phyloP scores from a whole-genome alignment of 2,113 vertebrate genomes.

The Nematolebias whitei region DNA sequence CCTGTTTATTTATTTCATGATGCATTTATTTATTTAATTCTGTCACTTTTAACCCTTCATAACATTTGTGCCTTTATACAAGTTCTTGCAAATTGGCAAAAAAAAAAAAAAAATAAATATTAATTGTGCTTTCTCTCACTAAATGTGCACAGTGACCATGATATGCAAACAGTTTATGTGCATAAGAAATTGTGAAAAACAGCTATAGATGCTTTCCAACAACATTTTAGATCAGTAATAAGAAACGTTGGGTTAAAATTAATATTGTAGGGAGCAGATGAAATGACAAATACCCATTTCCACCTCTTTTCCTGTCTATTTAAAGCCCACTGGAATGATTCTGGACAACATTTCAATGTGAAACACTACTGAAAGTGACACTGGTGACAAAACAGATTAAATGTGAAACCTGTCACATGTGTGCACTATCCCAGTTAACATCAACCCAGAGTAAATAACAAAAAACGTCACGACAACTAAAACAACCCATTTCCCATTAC shows the following conservation, averaged over 20 bases:
- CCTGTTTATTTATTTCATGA: too few species aligned
- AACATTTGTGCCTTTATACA: background rate
- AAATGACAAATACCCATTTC: conserved; percentile 19
- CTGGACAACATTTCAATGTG: conserved; percentile 17
- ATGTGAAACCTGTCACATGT: conserved; percentile 35
- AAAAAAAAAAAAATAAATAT: conserved; percentile 9
- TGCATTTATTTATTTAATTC: too few species aligned
- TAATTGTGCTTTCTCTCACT: conserved; percentile 2
- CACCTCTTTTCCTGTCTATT: conserved; percentile 16
- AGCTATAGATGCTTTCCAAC: background rate
- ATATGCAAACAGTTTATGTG: background rate
- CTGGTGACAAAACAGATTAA: conserved; percentile 46
- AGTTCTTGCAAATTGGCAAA: conserved; percentile 7
- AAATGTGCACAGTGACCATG: background rate
- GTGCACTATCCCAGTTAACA: conserved; percentile 28
- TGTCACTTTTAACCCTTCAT: too few species aligned
- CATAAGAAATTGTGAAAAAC: background rate
- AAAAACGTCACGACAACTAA: conserved; percentile 14
- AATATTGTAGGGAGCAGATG: conserved; percentile 8
- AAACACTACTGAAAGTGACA: conserved; percentile 31
- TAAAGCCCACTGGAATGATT: conserved; percentile 13
- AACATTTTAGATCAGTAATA: background rate
- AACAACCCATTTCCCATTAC: conserved; percentile 47
- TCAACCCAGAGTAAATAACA: conserved; percentile 31
- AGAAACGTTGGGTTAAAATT: background rate